Evolutionary conservation across 1,140 invertebrate genomes (phyloP), one percentile per base, ranked within the genome.

Genomic region (Pantala flavescens): DNA sequence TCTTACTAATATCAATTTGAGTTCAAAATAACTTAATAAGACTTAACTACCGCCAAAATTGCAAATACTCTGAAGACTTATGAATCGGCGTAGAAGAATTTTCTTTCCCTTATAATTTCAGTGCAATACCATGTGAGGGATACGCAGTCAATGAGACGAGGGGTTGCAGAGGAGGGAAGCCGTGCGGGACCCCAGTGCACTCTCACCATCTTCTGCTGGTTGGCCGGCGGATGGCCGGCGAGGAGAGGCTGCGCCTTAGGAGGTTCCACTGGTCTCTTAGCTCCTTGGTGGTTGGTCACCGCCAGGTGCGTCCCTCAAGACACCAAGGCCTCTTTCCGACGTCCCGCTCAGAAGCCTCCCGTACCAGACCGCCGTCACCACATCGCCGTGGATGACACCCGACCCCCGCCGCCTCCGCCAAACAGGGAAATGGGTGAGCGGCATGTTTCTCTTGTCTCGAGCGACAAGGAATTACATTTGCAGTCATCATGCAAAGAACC

Each of bases 131-230:
- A 36, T 9, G 3, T 36, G 3, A 36, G 28, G 9, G 28, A 36
- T 36, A 36, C 49, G 12, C 49, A 63, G 5, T 21, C 49, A 63
- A 21, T 63, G 49, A 21, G 49, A 19, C 49, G 49, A 63, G 49
- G 16, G 49, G 12, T 3, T 21, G 49, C 49, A 5, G 2, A 7
- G 49, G 49, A 63, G 49, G 49, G n/a, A 3, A 73, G 76, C 71
- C 76, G 79, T 0, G 73, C 78, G 12, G 75, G 74, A 23, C 77
- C 78, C 14, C 72, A 75, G n/a, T 80, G 79, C 73, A 77, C 78
- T 24, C 78, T 80, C 76, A 71, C 77, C 70, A 72, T 80, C 73
- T 75, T 77, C 24, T 80, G 79, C 28, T 78, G 78, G 74, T 21
- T 79, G 70, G 76, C 75, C 0, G 78, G 79, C 28, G 79, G 77